Conservation (phyloP, 2,113 vertebrate genomes). For the Serilophus lunatus region DNA sequence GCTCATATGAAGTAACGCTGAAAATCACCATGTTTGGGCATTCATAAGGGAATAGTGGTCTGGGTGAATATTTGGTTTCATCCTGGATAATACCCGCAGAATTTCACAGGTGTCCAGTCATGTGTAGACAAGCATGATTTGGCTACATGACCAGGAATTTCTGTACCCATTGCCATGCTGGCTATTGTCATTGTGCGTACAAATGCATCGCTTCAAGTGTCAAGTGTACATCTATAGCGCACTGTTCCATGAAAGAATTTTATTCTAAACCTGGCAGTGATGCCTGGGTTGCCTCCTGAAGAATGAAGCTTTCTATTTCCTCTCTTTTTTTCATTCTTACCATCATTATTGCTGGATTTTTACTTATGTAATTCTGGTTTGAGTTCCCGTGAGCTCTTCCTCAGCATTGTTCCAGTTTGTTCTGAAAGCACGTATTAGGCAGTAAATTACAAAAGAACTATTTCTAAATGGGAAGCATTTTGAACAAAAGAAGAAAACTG, state of each 20-base stretch:
- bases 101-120: not conserved
- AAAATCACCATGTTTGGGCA: not conserved
- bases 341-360: not conserved
- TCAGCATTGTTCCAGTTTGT: not conserved
- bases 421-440: not conserved
- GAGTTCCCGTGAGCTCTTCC: not conserved
- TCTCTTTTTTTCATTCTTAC: not conserved
- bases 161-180: not conserved
- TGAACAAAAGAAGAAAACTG: slow-evolving; percentile 36
- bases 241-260: not conserved
- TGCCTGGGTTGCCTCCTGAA: not conserved
- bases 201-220: not conserved
- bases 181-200: not conserved
- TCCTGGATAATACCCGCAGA: not conserved
- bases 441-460: slow-evolving; percentile 37
- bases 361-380: not conserved
- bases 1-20: not conserved
- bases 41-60: not conserved
- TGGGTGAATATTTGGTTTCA: not conserved
- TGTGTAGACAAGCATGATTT: not conserved
- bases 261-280: not conserved
- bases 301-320: not conserved
- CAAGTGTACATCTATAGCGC: not conserved
- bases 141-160: not conserved
- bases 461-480: slow-evolving; percentile 25